Evolutionary conservation across 1,140 invertebrate genomes (phyloP).

Genomic region (Zaprionus gabonicus): DNA sequence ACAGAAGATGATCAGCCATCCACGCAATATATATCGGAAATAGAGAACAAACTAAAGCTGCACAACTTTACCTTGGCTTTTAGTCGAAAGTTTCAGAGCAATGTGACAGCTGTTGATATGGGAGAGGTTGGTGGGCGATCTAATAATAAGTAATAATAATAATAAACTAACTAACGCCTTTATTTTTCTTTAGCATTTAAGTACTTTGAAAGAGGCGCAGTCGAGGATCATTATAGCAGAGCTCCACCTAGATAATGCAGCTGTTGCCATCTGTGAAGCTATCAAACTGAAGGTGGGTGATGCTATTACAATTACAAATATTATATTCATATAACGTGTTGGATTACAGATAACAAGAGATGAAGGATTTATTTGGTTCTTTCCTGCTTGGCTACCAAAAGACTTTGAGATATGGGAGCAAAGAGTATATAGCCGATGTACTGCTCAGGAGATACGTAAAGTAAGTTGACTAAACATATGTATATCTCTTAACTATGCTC

Average conservation of each 20-base stretch:
- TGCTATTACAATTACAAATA: neutral
- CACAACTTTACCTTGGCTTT: conserved; percentile 88
- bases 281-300: conserved; percentile 86
- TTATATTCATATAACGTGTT: neutral
- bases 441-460: conserved; percentile 40
- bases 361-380: conserved; percentile 93
- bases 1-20: conserved; percentile 93
- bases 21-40: conserved; percentile 90
- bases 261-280: conserved; percentile 91
- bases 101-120: conserved; percentile 85
- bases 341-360: conserved; percentile 86
- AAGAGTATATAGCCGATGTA: conserved; percentile 52
- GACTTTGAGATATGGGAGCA: conserved; percentile 86
- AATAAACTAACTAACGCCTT: neutral
- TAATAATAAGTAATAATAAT: neutral
- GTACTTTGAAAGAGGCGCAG: conserved; percentile 88
- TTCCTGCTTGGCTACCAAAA: conserved; percentile 89
- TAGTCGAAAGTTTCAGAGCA: conserved; percentile 89
- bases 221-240: conserved; percentile 92
- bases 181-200: conserved; percentile 87
- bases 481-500: neutral
- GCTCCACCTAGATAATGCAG: conserved; percentile 88
- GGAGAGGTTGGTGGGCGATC: conserved; percentile 83
- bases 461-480: conserved; percentile 32
- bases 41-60: conserved; percentile 87